Conservation (phyloP, 2,797 vertebrate species). For the Triplophysa yarkandensis region DNA sequence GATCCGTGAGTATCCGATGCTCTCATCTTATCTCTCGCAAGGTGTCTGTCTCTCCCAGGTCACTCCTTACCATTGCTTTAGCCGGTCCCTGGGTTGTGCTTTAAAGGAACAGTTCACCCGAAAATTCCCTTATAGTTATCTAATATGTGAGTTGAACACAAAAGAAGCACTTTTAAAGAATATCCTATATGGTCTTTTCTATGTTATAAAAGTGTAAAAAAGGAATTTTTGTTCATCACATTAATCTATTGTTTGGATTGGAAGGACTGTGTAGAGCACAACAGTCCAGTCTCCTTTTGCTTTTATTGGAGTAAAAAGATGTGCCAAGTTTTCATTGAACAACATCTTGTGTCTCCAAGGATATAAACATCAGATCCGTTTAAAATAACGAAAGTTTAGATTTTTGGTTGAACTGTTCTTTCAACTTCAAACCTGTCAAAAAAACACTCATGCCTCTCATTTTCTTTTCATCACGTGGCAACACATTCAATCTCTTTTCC, state of each 20-base stretch:
- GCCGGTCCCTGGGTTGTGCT: constrained; percentile 4
- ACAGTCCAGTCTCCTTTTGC: neutral
- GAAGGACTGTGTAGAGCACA: neutral
- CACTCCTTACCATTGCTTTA: neutral
- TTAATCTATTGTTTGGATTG: too few species aligned
- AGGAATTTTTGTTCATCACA: neutral
- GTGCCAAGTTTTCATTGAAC: neutral
- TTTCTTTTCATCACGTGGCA: constrained; percentile 2
- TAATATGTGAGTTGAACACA: too few species aligned
- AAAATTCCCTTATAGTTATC: neutral
- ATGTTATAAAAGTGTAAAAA: neutral
- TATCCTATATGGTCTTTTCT: neutral
- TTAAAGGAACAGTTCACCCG: neutral
- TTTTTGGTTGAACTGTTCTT: neutral
- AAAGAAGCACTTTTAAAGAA: neutral
- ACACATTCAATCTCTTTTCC: neutral
- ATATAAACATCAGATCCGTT: too few species aligned
- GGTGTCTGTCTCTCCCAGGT: neutral
- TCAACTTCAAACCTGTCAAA: neutral
- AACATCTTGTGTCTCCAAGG: neutral
- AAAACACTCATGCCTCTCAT: neutral
- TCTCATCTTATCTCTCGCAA: neutral
- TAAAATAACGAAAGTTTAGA: neutral
- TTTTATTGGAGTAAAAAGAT: neutral
- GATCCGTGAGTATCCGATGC: constrained; percentile 85